Conservation (phyloP, 2,888 invertebrate species). For the Hirtodrosophila alboralis region DNA sequence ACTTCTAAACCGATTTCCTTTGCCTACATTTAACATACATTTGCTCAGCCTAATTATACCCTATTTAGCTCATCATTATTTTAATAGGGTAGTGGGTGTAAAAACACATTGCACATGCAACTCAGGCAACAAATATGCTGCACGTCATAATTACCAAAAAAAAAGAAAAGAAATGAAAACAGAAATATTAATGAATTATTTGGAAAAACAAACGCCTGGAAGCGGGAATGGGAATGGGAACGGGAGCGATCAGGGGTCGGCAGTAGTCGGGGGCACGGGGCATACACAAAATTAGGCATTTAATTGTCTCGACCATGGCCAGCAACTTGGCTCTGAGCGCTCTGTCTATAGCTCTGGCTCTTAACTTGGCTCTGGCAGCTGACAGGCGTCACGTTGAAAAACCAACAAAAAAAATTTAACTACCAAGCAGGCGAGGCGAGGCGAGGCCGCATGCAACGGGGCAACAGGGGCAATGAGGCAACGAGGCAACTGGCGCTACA, state of each 20-base stretch:
- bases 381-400: constrained; percentile 78
- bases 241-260: not conserved
- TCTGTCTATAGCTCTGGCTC: constrained; percentile 6
- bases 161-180: constrained; percentile 31
- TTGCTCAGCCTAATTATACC: too few species aligned
- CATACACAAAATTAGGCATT: constrained; percentile 77
- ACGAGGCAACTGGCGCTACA: constrained; percentile 65
- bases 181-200: constrained; percentile 84
- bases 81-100: too few species aligned
- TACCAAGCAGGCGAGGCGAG: constrained; percentile 50
- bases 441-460: constrained; percentile 11
- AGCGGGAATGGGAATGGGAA: constrained; percentile 31
- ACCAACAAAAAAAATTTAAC: constrained; percentile 74
- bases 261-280: constrained; percentile 42
- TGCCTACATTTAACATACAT: too few species aligned
- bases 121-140: constrained; percentile 68
- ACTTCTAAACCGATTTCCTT: too few species aligned
- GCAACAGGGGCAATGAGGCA: too few species aligned
- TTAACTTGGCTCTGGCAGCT: constrained; percentile 55
- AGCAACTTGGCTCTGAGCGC: constrained; percentile 10
- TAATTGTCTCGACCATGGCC: constrained; percentile 69
- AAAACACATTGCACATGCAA: constrained; percentile 64
- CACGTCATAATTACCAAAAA: constrained; percentile 79
- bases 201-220: constrained; percentile 76
- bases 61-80: too few species aligned